A percentile compares a stretch with the other conserved stretches of the same genome.
phyloP scores from a whole-genome alignment of 1,140 invertebrate species.

The Linepithema humile region DNA sequence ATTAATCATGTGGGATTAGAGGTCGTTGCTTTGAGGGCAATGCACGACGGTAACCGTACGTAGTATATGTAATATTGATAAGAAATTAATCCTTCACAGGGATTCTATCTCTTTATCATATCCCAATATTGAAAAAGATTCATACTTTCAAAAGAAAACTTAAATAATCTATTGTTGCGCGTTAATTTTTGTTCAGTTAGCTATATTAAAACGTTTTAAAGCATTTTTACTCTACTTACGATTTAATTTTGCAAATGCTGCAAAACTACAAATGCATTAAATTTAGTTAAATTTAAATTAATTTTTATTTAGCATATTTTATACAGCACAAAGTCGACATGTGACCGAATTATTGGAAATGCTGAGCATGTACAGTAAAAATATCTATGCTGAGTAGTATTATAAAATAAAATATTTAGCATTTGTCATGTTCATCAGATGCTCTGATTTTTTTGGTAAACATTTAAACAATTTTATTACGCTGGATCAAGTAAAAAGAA shows the following conservation, averaged over 20 bases:
- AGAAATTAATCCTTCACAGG: conserved; percentile 1
- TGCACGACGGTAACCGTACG: background rate
- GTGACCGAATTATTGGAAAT: background rate
- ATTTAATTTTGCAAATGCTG: too few species aligned
- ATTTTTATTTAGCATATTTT: too few species aligned
- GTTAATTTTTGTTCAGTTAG: background rate
- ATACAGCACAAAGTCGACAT: background rate
- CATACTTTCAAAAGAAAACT: background rate
- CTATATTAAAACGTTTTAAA: background rate
- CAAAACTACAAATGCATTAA: too few species aligned
- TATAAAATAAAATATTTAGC: conserved; percentile 10
- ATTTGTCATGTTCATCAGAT: background rate
- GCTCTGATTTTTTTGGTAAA: conserved; percentile 1
- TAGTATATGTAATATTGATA: conserved; percentile 19
- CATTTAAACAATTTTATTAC: background rate
- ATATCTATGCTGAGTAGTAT: background rate
- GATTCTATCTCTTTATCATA: background rate
- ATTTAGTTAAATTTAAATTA: background rate
- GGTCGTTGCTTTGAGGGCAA: conserved; percentile 51
- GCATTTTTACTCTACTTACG: background rate
- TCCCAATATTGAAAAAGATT: background rate
- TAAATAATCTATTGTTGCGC: background rate
- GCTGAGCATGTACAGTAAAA: background rate
- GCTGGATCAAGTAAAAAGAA: background rate
- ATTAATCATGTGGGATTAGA: conserved; percentile 45